Conservation (phyloP, 2,797 vertebrate genomes). For the Mionectes olivaceus region DNA sequence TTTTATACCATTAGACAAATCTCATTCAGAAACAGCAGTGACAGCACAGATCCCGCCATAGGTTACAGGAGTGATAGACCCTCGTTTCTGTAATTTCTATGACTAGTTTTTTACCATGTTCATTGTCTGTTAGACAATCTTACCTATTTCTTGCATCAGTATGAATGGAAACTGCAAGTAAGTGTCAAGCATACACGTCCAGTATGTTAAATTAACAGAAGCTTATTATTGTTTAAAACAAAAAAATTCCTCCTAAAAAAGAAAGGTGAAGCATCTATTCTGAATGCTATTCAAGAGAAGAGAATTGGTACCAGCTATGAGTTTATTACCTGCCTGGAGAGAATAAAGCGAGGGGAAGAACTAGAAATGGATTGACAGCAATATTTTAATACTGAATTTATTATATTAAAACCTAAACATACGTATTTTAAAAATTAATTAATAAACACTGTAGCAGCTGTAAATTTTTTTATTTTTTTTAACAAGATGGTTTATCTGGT, state of each 20-base stretch:
- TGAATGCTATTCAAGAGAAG: background rate
- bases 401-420: background rate
- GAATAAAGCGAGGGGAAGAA: background rate
- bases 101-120: background rate
- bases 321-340: background rate
- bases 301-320: background rate
- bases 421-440: background rate
- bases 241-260: background rate
- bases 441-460: background rate
- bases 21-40: background rate
- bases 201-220: background rate
- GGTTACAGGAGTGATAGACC: background rate
- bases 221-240: background rate
- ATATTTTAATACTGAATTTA: background rate
- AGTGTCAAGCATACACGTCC: background rate
- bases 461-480: background rate
- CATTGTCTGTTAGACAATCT: background rate
- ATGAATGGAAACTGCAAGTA: background rate
- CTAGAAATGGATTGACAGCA: background rate
- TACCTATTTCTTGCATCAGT: background rate
- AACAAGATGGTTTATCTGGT: background rate
- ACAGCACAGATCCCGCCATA: background rate
- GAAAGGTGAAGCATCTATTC: background rate
- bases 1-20: background rate
- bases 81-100: background rate